Conservation (phyloP, 2,797 vertebrate genomes). For the Microctenopoma lineatum region DNA sequence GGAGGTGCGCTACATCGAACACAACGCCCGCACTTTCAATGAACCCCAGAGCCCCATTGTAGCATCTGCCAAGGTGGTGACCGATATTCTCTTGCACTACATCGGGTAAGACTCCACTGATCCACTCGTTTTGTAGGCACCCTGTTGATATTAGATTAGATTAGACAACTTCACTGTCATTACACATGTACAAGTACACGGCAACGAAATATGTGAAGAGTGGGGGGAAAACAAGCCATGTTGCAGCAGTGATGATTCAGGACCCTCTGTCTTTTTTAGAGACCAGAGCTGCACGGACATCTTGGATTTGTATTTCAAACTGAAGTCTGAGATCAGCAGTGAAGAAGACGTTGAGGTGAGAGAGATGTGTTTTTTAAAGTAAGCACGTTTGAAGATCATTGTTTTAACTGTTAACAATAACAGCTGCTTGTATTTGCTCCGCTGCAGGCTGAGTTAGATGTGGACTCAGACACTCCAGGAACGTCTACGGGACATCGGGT, state of each 20-base stretch:
- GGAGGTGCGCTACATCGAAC: conserved; percentile 98
- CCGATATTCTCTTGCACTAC: conserved; percentile 92
- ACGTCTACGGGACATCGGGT: conserved; percentile 92
- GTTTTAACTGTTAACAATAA: not conserved
- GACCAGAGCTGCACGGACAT: conserved; percentile 96
- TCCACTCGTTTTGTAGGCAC: not conserved
- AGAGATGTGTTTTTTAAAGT: not conserved
- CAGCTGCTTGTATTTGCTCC: not conserved
- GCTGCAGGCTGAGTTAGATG: conserved; percentile 87
- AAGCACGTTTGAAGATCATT: not conserved
- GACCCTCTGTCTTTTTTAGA: conserved; percentile 71
- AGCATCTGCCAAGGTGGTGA: conserved; percentile 94
- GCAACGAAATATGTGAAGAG: not conserved
- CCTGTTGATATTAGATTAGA: not conserved
- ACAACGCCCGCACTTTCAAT: conserved; percentile 98
- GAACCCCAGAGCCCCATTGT: conserved; percentile 98
- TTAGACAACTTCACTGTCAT: too few relatives aligned
- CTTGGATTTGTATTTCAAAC: conserved; percentile 90
- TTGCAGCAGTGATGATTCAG: not conserved
- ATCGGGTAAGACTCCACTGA: conserved; percentile 87
- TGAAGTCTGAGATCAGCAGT: conserved; percentile 91
- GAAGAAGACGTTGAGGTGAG: conserved; percentile 89
- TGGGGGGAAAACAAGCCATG: not conserved
- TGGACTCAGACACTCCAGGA: conserved; percentile 96
- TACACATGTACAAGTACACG: too few relatives aligned